Percentiles rank a stretch among this genome's conserved stretches.
Conservation (phyloP, 1,140 invertebrate genomes). For the Listronotus oregonensis region DNA sequence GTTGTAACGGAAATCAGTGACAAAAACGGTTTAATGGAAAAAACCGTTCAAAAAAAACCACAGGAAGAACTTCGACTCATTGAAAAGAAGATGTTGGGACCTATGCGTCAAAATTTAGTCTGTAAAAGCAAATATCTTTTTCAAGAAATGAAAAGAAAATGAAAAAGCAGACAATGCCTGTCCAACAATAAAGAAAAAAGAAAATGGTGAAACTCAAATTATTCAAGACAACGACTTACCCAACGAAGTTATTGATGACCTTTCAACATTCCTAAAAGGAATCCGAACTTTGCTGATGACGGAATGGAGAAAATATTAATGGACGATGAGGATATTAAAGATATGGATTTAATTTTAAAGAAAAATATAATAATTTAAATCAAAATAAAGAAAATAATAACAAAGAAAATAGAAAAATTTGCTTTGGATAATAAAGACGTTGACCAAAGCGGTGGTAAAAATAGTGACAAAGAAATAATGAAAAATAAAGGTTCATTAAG, state of each 20-base stretch:
- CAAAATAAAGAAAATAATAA: background rate
- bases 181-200: background rate
- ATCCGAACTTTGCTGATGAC: conserved; percentile 4
- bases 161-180: background rate
- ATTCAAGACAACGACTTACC: background rate
- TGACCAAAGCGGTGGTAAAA: background rate
- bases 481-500: too few species aligned
- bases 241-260: conserved; percentile 15
- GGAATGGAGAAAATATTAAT: conserved; percentile 1
- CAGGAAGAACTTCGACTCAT: conserved; percentile 16
- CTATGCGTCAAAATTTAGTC: background rate
- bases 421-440: background rate
- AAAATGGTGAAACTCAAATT: background rate
- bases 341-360: too few species aligned
- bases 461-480: background rate
- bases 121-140: too few species aligned
- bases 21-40: conserved; percentile 23
- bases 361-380: background rate
- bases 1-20: conserved; percentile 29
- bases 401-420: background rate
- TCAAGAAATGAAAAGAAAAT: background rate
- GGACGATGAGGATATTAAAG: too few species aligned
- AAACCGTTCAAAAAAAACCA: conserved; percentile 23
- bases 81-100: background rate
- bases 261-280: conserved; percentile 3